Evolutionary conservation across 2,113 vertebrate genomes (phyloP).

Genomic region (Lepus americanus): DNA sequence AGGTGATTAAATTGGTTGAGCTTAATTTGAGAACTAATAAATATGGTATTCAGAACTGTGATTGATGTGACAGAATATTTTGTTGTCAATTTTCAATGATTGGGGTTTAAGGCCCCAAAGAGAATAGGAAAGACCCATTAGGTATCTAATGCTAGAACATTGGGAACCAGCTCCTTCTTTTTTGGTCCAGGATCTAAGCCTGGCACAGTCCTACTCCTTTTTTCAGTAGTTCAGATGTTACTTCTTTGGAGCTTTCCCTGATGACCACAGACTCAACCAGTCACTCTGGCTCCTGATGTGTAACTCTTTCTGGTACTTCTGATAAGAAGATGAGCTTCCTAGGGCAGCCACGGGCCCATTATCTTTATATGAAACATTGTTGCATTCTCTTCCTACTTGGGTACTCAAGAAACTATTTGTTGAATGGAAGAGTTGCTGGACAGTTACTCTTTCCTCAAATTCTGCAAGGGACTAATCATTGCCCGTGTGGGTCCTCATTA

Average conservation of each 20-base stretch:
- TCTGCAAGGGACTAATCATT: constrained; percentile 16
- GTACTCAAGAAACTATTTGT: constrained; percentile 22
- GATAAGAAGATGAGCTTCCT: neutral
- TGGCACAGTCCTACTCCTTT: neutral
- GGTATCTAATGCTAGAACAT: neutral
- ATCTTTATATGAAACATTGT: neutral
- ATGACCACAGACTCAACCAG: constrained; percentile 18
- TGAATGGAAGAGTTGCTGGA: constrained; percentile 27
- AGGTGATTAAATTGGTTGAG: constrained; percentile 53
- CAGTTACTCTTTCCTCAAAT: neutral
- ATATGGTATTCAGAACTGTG: constrained; percentile 64
- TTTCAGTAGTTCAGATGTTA: constrained; percentile 46
- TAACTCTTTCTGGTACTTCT: neutral
- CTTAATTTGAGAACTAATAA: constrained; percentile 56
- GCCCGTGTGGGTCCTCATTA: neutral
- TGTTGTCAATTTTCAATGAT: constrained; percentile 41
- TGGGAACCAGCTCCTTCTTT: neutral
- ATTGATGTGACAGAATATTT: constrained; percentile 61
- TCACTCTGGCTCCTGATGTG: neutral
- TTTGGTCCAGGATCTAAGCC: neutral
- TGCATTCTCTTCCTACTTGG: constrained; percentile 13
- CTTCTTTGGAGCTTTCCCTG: constrained; percentile 7
- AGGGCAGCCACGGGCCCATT: neutral
- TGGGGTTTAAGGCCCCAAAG: constrained; percentile 62
- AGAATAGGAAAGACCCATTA: constrained; percentile 30